Percentiles rank a stretch among this genome's conserved stretches.
These are phyloP conservation scores for Heterodera filipjevi DNA, from an alignment of 2,888 invertebrate genomes.

Conservation along the genomic window DNA sequence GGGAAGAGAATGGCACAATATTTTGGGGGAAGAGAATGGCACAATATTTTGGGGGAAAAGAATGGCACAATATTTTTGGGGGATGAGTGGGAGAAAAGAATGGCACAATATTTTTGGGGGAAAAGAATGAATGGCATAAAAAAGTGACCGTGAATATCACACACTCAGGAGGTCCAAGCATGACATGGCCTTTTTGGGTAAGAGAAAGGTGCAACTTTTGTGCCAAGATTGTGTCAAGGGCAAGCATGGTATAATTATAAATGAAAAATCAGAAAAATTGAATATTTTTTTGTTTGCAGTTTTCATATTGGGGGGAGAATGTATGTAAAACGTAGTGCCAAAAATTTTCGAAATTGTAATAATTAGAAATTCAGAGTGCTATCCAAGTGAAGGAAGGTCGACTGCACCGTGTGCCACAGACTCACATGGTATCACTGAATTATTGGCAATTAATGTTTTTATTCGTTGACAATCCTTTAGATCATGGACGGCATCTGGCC, in stretches of 20 bases:
- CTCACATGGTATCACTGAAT: constrained; percentile 45
- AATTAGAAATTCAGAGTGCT: constrained; percentile 48
- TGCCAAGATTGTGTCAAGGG: too few relatives aligned
- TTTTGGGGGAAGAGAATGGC: too few relatives aligned
- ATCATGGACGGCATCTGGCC: constrained; percentile 61
- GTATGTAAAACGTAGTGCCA: too few relatives aligned
- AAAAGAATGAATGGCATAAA: background rate
- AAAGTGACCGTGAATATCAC: background rate
- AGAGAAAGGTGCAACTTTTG: too few relatives aligned
- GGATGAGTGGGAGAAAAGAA: too few relatives aligned
- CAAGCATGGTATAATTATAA: too few relatives aligned
- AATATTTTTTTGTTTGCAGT: too few relatives aligned
- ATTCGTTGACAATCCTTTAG: background rate
- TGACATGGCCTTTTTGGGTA: too few relatives aligned
- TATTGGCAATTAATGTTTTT: background rate
- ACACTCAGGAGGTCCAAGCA: background rate
- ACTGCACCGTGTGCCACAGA: constrained; percentile 59
- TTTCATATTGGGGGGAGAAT: too few relatives aligned
- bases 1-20: too few relatives aligned
- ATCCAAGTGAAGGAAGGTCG: constrained; percentile 63
- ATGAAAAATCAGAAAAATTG: too few relatives aligned
- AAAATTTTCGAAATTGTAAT: background rate
- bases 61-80: background rate
- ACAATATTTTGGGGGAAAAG: too few relatives aligned
- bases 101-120: background rate